Percentiles rank a stretch among this genome's conserved stretches.
Conservation (phyloP, 2,888 invertebrate species). For the Cryptocephalus primarius region DNA sequence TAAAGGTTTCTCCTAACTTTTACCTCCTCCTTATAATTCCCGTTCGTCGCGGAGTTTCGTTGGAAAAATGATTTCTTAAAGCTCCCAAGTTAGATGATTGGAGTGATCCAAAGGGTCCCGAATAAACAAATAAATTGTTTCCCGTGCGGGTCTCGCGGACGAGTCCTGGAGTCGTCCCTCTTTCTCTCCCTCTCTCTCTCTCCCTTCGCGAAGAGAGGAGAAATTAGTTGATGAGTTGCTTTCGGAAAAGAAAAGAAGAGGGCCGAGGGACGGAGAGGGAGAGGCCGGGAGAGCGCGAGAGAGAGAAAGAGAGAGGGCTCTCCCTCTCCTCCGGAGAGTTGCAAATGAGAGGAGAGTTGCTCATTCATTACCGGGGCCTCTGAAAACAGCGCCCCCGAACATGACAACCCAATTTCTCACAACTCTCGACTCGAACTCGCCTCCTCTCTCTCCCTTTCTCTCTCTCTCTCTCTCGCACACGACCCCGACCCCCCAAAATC, state of each 20-base stretch:
- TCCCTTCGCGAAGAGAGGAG: conserved; percentile 12
- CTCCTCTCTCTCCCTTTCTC: not conserved
- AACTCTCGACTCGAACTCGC: not conserved
- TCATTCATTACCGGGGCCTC: conserved; percentile 16
- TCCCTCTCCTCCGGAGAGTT: conserved; percentile 8
- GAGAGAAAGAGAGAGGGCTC: no score
- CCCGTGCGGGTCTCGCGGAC: no score
- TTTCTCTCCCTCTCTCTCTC: no score
- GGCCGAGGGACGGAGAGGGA: conserved; percentile 18
- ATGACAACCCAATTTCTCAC: conserved; percentile 22
- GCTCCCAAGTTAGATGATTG: no score
- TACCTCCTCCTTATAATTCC: no score
- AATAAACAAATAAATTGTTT: no score
- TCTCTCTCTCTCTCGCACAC: not conserved
- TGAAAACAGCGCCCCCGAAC: conserved; percentile 10
- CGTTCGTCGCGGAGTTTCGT: no score
- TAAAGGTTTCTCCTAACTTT: no score
- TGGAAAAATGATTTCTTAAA: no score
- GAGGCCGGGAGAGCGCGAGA: no score
- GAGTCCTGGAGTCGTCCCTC: no score
- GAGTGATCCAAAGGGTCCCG: no score
- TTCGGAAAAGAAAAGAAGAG: conserved; percentile 27
- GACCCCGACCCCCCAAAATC: not conserved
- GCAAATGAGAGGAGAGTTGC: conserved; percentile 31
- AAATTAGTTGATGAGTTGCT: conserved; percentile 36